These are phyloP conservation scores for Phalloptychus januarius DNA, from an alignment of 2,797 vertebrate species.

Conservation along the genomic window DNA sequence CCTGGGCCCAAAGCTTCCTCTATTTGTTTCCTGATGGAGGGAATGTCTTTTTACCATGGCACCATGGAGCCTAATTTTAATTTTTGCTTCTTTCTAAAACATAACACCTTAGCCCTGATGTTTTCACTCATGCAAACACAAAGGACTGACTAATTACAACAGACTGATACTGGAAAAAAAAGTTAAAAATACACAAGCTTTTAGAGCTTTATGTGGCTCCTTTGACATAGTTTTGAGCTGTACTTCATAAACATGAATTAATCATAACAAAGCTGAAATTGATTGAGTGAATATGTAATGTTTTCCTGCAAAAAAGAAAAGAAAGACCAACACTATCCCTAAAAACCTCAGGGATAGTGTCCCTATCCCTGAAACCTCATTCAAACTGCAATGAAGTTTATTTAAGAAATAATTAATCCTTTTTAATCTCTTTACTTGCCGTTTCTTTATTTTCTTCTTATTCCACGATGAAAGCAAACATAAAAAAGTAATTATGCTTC, in stretches of 20 bases:
- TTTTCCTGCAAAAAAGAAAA: background rate
- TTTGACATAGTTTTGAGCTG: background rate
- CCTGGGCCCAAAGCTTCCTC: slow-evolving; percentile 5
- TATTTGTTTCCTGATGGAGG: slow-evolving; percentile 4
- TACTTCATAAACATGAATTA: background rate
- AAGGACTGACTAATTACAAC: background rate
- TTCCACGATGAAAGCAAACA: background rate
- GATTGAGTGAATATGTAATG: background rate
- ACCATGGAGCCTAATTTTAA: background rate
- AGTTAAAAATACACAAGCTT: background rate
- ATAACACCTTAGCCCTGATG: too few relatives aligned
- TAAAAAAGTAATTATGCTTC: background rate
- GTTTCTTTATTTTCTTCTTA: background rate
- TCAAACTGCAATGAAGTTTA: background rate
- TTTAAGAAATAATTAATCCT: background rate
- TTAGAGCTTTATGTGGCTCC: background rate
- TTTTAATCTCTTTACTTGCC: background rate
- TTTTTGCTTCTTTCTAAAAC: background rate
- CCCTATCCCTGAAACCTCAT: background rate
- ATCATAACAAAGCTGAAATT: background rate
- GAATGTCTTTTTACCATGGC: background rate
- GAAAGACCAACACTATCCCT: too few relatives aligned
- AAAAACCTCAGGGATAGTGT: too few relatives aligned
- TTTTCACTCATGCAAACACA: background rate
- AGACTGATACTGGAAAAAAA: background rate